Base-by-base conservation (phyloP, 2,888 invertebrate species). In the Leucophora obtusa region DNA sequence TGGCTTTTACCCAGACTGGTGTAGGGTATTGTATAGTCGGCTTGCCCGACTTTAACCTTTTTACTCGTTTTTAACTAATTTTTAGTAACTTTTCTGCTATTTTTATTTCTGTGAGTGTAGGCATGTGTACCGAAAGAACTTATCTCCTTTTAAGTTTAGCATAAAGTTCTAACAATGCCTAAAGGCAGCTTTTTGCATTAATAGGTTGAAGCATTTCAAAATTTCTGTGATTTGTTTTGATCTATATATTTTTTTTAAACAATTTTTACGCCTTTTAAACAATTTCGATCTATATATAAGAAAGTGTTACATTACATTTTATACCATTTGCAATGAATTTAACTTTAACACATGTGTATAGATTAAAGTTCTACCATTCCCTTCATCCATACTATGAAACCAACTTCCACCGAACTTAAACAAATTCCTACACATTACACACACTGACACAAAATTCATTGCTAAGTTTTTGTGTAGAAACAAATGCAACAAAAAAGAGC, bases 201-300 rank as follows among this genome's bases (percentile, higher is more conserved):
- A 28, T 6, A 7, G 3, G 28, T 28, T 28, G 6, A 28, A 28
- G 3, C 3, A 28, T 28, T 28, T 28, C 1, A 28, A 28, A 28
- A 28, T 28, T 28, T 7, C 28, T 28, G 28, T 28, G 28, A 28
- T 28, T 28, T 28, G 28, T 7, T 28, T 7, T 3, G 21, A 28
- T 28, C 5, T 28, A 7, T 28, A 7, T 28, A 7, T 28, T 28
- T 11, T 58, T 68, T 54, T 47, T 50, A 62, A 58, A 50, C 54
- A 66, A 38, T 68, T 78, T 68, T 72, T 50, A 78, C 51, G 72
- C 72, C 68, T 68, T 78, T 78, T 78, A 78, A 78, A 56, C 68
- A 72, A 58, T 68, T 68, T 58, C 21, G 24, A 21, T 21, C 15
- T 50, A 14, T 17, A 65, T 4, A 24, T 24, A 47, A 35, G 51